Conservation (phyloP, 2,113 vertebrate species). For the Cacatua alba region DNA sequence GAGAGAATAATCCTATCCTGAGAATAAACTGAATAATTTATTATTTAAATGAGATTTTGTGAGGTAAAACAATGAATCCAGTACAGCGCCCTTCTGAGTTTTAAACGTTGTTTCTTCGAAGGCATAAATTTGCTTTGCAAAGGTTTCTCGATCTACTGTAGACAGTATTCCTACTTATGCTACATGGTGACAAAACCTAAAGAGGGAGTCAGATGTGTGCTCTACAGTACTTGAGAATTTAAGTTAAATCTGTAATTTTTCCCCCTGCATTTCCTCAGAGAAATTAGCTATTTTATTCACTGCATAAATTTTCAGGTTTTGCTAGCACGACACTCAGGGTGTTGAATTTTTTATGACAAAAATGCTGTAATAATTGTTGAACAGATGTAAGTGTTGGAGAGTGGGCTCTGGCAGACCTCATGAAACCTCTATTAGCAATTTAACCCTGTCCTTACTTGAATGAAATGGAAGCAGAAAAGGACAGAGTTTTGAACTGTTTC, state of each 20-base stretch:
- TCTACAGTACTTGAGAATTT: conserved; percentile 83
- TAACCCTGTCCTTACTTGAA: conserved; percentile 82
- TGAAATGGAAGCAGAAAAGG: conserved; percentile 5
- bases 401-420: conserved; percentile 90
- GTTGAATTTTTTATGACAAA: conserved; percentile 99
- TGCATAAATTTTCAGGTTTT: conserved; percentile 98
- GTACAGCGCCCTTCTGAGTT: not conserved
- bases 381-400: conserved; percentile 98
- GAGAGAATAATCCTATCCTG: not conserved
- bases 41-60: conserved; percentile 52
- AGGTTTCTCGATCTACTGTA: conserved; percentile 2
- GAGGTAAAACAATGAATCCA: not conserved
- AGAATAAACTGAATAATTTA: conserved; percentile 12
- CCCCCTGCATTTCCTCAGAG: conserved; percentile 90
- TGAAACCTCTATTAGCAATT: conserved; percentile 93
- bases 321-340: conserved; percentile 91
- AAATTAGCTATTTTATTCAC: conserved; percentile 97
- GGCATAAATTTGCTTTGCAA: conserved; percentile 37
- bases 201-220: conserved; percentile 78
- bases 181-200: conserved; percentile 67
- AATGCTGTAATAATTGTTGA: conserved; percentile 99
- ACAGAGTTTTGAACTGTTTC: not conserved
- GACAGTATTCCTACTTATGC: conserved; percentile 28
- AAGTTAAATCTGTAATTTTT: conserved; percentile 89
- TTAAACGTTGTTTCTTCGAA: conserved; percentile 49